These are phyloP conservation scores for Tragelaphus imberbis DNA, from an alignment of 2,113 vertebrate genomes.

Conservation along the genomic window DNA sequence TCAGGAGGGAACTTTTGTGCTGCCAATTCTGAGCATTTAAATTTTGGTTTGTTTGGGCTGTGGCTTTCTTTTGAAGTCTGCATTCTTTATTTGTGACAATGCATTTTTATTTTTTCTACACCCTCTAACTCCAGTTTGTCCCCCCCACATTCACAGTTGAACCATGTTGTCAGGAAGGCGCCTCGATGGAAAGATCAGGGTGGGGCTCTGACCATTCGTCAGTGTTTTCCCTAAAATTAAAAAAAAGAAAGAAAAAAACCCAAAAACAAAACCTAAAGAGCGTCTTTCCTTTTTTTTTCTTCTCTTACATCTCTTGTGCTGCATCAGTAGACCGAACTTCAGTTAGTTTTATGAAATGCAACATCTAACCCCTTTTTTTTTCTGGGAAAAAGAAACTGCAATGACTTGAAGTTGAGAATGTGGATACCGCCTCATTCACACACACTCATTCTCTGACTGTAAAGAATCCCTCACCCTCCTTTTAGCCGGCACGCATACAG, in stretches of 20 bases:
- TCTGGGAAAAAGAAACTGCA: constrained; percentile 81
- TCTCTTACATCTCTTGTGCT: constrained; percentile 77
- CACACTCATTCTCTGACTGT: constrained; percentile 85
- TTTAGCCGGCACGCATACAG: constrained; percentile 59
- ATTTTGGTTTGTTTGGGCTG: constrained; percentile 34
- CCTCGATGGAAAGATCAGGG: constrained; percentile 76
- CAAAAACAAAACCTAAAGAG: constrained; percentile 78
- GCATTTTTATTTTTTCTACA: constrained; percentile 66
- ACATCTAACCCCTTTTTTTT: constrained; percentile 79
- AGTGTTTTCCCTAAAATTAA: constrained; percentile 78
- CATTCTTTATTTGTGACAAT: constrained; percentile 58
- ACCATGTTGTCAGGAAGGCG: constrained; percentile 82
- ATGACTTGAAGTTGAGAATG: constrained; percentile 86
- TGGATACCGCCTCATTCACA: constrained; percentile 86
- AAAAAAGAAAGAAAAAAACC: constrained; percentile 64
- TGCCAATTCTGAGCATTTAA: constrained; percentile 75
- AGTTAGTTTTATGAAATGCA: constrained; percentile 83
- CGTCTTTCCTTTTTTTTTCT: constrained; percentile 70
- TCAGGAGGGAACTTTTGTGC: constrained; percentile 74
- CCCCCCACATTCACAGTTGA: constrained; percentile 83
- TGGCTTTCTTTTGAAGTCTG: constrained; percentile 68
- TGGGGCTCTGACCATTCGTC: constrained; percentile 80
- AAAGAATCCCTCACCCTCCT: constrained; percentile 76
- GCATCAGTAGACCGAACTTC: constrained; percentile 81
- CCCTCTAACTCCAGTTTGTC: constrained; percentile 66